Conservation (phyloP, 2,113 vertebrate genomes). For the Fulmarus glacialis region DNA sequence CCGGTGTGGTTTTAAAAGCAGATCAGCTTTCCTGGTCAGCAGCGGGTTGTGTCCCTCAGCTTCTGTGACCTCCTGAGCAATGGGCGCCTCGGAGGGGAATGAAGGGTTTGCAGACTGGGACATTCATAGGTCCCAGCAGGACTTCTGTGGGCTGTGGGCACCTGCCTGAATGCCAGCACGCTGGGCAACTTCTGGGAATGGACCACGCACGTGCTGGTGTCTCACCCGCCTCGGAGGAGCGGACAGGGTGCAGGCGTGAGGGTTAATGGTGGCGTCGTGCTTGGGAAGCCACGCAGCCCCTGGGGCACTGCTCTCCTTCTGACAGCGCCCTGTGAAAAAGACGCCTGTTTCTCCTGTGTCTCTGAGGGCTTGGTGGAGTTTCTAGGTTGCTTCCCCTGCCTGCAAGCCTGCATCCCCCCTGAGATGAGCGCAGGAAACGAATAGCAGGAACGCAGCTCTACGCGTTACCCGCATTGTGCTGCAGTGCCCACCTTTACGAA, state of each 20-base stretch:
- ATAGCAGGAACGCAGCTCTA: neutral
- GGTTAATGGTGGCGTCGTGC: fast-evolving
- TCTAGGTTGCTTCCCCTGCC: neutral
- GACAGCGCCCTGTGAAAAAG: neutral
- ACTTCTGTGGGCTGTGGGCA: neutral
- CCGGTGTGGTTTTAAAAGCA: neutral
- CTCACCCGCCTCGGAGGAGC: neutral
- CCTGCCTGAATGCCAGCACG: neutral
- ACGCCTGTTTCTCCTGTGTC: neutral
- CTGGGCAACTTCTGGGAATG: neutral
- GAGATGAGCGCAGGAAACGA: neutral
- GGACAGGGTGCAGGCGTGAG: fast-evolving
- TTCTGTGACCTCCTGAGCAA: neutral
- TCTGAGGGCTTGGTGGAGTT: slow-evolving; percentile 8
- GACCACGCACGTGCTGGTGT: fast-evolving
- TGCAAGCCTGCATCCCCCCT: neutral
- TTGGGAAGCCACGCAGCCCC: fast-evolving
- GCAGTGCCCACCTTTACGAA: neutral
- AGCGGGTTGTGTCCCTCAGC: neutral
- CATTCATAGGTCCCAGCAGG: neutral
- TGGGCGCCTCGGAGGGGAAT: neutral
- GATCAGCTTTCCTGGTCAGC: neutral
- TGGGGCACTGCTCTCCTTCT: neutral
- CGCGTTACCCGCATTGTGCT: fast-evolving
- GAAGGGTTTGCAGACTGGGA: neutral